A percentile compares a stretch with the other conserved stretches of the same genome.
These are phyloP conservation scores for Stichopus chloronotus DNA, from an alignment of 35 echinoderm and acorn worm genomes.

Conservation along the genomic window DNA sequence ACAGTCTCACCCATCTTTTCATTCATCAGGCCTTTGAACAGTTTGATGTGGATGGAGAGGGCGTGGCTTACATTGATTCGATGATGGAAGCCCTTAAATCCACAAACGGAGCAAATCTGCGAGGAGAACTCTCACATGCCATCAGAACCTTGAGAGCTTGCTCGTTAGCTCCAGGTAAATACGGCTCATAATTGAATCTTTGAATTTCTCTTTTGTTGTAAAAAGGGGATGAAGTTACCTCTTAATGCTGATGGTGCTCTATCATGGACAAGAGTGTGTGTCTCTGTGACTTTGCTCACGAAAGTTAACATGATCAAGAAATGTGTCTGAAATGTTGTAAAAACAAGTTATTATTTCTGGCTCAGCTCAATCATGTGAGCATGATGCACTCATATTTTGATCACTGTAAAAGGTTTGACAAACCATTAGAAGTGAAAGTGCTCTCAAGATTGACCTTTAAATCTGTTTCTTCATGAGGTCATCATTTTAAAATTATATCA, in stretches of 20 bases:
- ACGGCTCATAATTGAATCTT: neutral
- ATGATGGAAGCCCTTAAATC: slow-evolving; percentile 95
- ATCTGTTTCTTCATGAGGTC: no score
- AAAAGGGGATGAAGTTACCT: neutral
- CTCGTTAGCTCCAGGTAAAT: slow-evolving; percentile 84
- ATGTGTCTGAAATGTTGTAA: no score
- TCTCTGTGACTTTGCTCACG: no score
- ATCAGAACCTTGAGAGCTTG: slow-evolving; percentile 86
- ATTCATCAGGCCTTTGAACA: slow-evolving; percentile 92
- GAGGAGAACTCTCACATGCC: slow-evolving; percentile 90
- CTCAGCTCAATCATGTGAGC: no score
- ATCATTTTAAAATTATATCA: no score
- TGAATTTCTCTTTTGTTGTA: neutral
- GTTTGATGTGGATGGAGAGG: slow-evolving; percentile 98
- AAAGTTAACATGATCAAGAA: neutral
- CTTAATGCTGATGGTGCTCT: neutral
- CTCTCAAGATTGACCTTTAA: no score
- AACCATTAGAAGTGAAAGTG: no score
- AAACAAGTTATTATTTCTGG: no score
- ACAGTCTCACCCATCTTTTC: neutral
- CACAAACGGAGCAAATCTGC: slow-evolving; percentile 88
- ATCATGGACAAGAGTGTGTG: no score
- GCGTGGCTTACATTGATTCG: slow-evolving; percentile 76
- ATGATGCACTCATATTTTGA: no score
- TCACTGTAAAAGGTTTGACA: no score